Evolutionary conservation across 2,113 vertebrate genomes (phyloP).

Genomic region (Marmota flaviventris): DNA sequence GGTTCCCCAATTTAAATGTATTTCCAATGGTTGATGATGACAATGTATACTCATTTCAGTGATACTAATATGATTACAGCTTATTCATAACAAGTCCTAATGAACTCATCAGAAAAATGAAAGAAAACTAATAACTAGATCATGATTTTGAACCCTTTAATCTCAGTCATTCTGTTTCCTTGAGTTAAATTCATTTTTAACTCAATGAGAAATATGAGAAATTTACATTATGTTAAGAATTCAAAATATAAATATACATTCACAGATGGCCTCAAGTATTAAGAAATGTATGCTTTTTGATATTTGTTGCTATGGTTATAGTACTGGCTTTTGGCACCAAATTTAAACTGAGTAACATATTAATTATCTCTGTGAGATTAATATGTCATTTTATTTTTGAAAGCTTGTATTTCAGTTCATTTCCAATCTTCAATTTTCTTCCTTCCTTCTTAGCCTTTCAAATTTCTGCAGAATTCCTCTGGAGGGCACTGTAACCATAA

Average conservation of each 20-base stretch:
- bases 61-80: not conserved
- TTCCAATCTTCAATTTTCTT: conserved; percentile 24
- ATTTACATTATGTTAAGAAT: not conserved
- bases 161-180: not conserved
- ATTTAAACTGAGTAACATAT: not conserved
- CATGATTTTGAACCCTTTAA: conserved; percentile 7
- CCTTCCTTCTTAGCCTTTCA: conserved; percentile 55
- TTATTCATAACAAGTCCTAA: not conserved
- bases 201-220: not conserved
- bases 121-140: not conserved
- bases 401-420: conserved; percentile 21
- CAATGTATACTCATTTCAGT: not conserved
- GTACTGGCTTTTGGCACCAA: not conserved
- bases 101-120: not conserved
- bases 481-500: conserved; percentile 90
- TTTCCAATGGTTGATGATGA: not conserved
- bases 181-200: conserved; percentile 2
- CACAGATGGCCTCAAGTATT: not conserved
- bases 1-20: not conserved
- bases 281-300: not conserved
- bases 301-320: not conserved
- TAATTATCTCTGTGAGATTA: not conserved
- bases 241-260: not conserved
- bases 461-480: conserved; percentile 88
- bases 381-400: conserved; percentile 24